phyloP scores from a whole-genome alignment of 2,113 vertebrate genomes.

The Haemorhous mexicanus region DNA sequence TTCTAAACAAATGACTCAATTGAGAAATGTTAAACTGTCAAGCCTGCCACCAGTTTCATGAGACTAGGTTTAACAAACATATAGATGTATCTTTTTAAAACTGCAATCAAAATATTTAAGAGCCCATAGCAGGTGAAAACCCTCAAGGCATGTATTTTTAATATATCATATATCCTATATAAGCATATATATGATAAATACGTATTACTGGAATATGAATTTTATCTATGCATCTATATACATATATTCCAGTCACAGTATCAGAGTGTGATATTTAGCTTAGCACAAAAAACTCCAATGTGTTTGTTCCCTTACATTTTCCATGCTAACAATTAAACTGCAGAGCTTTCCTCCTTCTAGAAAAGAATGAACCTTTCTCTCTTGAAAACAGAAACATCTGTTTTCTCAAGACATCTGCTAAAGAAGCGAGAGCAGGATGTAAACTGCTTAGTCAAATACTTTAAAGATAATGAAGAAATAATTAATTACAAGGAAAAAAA shows the following conservation, averaged over 20 bases:
- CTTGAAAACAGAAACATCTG: slow-evolving; percentile 67
- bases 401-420: slow-evolving; percentile 67
- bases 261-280: not conserved
- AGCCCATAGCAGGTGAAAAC: not conserved
- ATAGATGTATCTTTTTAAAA: not conserved
- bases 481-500: slow-evolving; percentile 61
- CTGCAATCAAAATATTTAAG: not conserved
- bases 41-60: not conserved
- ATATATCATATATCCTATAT: not conserved
- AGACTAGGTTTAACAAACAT: not conserved
- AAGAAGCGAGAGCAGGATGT: slow-evolving; percentile 40
- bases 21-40: not conserved
- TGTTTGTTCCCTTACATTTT: not conserved
- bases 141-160: not conserved
- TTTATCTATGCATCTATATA: not conserved
- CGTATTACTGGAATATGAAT: not conserved
- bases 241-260: not conserved
- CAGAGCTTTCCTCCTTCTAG: not conserved
- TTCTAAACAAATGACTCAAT: not conserved
- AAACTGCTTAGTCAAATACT: slow-evolving; percentile 65
- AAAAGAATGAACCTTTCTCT: slow-evolving; percentile 7
- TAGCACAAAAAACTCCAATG: not conserved
- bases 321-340: not conserved
- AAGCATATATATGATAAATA: not conserved
- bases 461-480: slow-evolving; percentile 70